Conservation (phyloP, 2,888 invertebrate genomes). For the Nebria salina region DNA sequence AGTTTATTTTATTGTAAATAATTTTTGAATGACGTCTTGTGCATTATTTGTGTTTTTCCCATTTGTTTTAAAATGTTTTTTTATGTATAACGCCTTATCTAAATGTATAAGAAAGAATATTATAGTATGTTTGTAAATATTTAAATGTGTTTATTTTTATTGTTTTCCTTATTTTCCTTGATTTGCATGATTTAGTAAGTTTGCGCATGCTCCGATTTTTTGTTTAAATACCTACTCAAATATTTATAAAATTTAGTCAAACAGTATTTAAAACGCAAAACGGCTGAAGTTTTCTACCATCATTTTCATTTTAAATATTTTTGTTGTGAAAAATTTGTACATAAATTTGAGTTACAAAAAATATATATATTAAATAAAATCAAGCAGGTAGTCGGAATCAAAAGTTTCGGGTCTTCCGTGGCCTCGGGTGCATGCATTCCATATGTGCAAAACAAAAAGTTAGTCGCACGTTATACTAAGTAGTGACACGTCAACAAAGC, state of each 20-base stretch:
- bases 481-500: constrained; percentile 63
- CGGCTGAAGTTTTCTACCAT: too few relatives aligned
- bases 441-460: background rate
- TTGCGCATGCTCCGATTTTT: background rate
- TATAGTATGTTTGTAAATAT: constrained; percentile 51
- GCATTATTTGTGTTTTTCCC: constrained; percentile 27
- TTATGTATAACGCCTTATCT: constrained; percentile 44
- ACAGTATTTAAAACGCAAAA: too few relatives aligned
- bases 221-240: background rate
- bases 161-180: constrained; percentile 36
- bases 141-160: constrained; percentile 48
- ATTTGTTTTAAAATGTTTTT: constrained; percentile 40
- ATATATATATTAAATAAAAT: background rate
- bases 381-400: constrained; percentile 27
- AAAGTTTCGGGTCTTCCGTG: background rate
- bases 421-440: background rate
- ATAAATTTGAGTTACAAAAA: background rate
- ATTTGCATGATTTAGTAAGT: background rate
- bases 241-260: background rate
- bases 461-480: constrained; percentile 56
- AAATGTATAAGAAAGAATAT: constrained; percentile 49
- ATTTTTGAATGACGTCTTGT: background rate
- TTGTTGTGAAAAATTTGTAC: background rate
- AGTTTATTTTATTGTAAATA: background rate
- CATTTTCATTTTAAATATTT: background rate